A percentile compares a stretch with the other conserved stretches of the same genome.
These are phyloP conservation scores for Alligator sinensis DNA, from an alignment of 2,113 vertebrate genomes.

Conservation along the genomic window DNA sequence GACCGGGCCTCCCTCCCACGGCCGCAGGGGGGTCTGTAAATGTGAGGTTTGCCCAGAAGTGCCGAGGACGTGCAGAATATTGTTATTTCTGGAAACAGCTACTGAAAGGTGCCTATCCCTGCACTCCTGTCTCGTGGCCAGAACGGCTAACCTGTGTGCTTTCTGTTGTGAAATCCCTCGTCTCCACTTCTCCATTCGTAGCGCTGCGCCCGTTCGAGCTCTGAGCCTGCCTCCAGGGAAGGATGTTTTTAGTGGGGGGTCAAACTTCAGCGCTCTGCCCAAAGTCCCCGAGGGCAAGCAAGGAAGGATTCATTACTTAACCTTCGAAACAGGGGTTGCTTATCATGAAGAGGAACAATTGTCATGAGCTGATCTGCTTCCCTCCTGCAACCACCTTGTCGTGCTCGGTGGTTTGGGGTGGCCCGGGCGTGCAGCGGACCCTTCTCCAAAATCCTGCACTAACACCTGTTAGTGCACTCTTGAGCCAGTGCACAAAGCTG, in stretches of 20 bases:
- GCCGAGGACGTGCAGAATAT: neutral
- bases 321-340: neutral
- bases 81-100: neutral
- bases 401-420: constrained; percentile 13
- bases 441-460: neutral
- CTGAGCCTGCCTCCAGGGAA: neutral
- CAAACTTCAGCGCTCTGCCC: no score
- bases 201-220: neutral
- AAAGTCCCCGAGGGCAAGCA: constrained; percentile 1
- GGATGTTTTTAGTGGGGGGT: constrained; percentile 3
- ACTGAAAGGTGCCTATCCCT: neutral
- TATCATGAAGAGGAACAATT: neutral
- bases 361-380: neutral
- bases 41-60: neutral
- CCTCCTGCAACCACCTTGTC: neutral
- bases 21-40: neutral
- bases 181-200: neutral
- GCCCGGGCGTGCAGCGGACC: neutral
- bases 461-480: neutral
- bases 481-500: neutral
- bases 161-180: neutral
- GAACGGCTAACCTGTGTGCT: neutral
- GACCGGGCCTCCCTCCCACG: neutral
- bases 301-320: neutral
- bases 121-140: neutral